phyloP scores from a whole-genome alignment of 2,888 invertebrate genomes.

The Argyra leucocephala region DNA sequence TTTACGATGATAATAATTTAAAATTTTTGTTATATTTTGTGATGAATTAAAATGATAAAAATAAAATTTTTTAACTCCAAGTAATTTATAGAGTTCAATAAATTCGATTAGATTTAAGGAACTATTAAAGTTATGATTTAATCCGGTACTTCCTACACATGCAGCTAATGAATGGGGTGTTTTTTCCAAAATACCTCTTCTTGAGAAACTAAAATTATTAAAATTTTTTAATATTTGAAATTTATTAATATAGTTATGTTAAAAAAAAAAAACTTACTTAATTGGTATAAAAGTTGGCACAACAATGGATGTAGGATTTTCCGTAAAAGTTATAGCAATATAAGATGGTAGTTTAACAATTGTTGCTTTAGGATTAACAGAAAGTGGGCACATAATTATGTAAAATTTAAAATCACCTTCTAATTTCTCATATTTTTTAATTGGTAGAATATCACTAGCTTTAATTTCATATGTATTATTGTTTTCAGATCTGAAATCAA shows the following conservation, averaged over 20 bases:
- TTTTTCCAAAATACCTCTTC: constrained; percentile 28
- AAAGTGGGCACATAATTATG: constrained; percentile 40
- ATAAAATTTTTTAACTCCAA: constrained; percentile 45
- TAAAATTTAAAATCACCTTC: constrained; percentile 38
- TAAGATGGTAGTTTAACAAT: constrained; percentile 32
- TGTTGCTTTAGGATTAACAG: constrained; percentile 15
- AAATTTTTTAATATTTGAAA: not conserved
- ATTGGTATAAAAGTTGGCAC: constrained; percentile 38
- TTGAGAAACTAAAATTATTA: not conserved
- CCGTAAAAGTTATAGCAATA: constrained; percentile 34
- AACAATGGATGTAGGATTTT: constrained; percentile 33
- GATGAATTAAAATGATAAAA: constrained; percentile 43
- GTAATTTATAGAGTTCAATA: constrained; percentile 44
- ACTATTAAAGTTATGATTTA: constrained; percentile 42
- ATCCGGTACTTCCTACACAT: constrained; percentile 38
- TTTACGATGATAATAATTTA: constrained; percentile 36
- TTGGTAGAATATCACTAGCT: constrained; percentile 37
- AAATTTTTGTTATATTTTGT: constrained; percentile 35
- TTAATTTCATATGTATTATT: constrained; percentile 30
- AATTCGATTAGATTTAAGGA: constrained; percentile 45
- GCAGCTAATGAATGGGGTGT: constrained; percentile 37
- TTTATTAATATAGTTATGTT: constrained; percentile 19
- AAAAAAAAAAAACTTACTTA: constrained; percentile 29
- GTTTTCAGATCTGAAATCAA: constrained; percentile 29
- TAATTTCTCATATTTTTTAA: constrained; percentile 45